Evolutionary conservation across 2,113 vertebrate species (phyloP).

Genomic region (Okapia johnstoni): DNA sequence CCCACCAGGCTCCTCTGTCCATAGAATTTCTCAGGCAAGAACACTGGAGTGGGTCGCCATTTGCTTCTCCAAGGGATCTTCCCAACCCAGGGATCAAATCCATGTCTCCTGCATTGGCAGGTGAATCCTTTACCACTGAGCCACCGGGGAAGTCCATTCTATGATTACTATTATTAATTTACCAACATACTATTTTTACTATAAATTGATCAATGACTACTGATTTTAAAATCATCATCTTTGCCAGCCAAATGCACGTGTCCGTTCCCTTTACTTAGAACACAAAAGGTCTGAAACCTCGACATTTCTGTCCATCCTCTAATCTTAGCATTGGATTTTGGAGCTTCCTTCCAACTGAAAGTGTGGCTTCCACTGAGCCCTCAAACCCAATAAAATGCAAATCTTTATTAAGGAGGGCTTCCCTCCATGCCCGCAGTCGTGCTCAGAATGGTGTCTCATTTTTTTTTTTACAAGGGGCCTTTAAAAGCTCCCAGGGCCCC

Average conservation of each 20-base stretch:
- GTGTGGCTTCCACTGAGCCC: background rate
- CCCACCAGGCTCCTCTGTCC: background rate
- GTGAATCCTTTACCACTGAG: background rate
- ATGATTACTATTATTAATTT: rapidly evolving
- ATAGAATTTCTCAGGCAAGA: background rate
- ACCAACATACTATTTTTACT: background rate
- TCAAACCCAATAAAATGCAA: background rate
- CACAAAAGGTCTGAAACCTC: background rate
- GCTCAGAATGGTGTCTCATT: conserved; percentile 40
- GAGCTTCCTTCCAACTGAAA: rapidly evolving
- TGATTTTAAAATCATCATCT: rapidly evolving
- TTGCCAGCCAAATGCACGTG: background rate
- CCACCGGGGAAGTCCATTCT: background rate
- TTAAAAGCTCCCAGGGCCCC: conserved; percentile 66
- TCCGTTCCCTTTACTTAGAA: background rate
- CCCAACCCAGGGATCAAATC: background rate
- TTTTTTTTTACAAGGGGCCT: conserved; percentile 57
- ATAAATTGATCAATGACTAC: background rate
- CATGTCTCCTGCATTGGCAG: background rate
- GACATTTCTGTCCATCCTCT: rapidly evolving
- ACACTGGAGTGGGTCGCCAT: background rate
- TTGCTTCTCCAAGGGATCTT: background rate
- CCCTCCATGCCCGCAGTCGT: background rate
- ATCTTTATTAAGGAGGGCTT: background rate
- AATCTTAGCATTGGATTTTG: rapidly evolving